These are phyloP conservation scores for Acrossocheilus wenchowensis DNA, from an alignment of 2,797 vertebrate species.

Conservation along the genomic window DNA sequence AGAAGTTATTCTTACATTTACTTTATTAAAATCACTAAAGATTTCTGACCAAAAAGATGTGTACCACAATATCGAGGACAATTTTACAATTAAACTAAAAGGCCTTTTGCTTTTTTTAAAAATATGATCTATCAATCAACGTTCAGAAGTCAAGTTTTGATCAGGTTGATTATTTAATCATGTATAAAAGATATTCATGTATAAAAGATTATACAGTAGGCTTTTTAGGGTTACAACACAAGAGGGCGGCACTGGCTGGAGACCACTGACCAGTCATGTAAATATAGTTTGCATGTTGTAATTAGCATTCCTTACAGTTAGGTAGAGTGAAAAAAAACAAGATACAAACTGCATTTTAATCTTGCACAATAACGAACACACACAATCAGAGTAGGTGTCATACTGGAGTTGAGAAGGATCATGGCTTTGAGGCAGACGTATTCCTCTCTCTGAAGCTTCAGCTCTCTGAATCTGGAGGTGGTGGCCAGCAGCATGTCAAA, in stretches of 20 bases:
- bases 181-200: not conserved
- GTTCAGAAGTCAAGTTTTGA: not conserved
- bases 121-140: not conserved
- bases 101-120: no score
- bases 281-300: not conserved
- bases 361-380: not conserved
- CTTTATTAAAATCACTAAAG: not conserved
- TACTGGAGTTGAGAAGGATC: constrained; percentile 98
- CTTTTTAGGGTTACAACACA: not conserved
- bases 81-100: not conserved
- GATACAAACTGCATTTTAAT: not conserved
- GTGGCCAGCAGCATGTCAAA: constrained; percentile 97
- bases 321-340: not conserved
- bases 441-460: constrained; percentile 94
- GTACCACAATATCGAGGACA: not conserved
- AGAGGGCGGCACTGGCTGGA: not conserved
- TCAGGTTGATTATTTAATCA: not conserved
- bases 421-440: constrained; percentile 98
- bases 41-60: not conserved
- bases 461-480: constrained; percentile 91
- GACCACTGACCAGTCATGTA: not conserved
- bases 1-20: not conserved
- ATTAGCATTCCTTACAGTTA: not conserved
- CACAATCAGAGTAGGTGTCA: constrained; percentile 43
- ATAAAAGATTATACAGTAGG: not conserved